Base-by-base conservation (phyloP, 2,113 vertebrate species). In the Phasianus colchicus region DNA sequence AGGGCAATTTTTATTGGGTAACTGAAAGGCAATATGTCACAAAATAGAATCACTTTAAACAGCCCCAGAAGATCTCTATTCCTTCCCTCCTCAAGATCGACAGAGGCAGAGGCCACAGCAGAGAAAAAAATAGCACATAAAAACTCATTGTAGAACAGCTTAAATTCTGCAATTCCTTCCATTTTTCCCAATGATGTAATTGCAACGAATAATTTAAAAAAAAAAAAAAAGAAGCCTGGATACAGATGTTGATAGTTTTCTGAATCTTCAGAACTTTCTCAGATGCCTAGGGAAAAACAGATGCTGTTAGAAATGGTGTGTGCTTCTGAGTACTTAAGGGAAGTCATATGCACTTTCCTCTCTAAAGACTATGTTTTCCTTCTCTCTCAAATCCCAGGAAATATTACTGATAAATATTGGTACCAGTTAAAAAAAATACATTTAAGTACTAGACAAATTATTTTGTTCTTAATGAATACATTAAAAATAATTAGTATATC, bases 201-300 rank as follows among this genome's bases (percentile, higher is more conserved):
- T 79, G 61, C 29, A 63, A 86, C 82, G 73, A 92, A 83, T 13
- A 47, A 43, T 43, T 43, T 3, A 43, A 70, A 69, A 24, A 72
- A 89, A 92, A 72, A 42, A 13, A 70, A 45, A 89, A 87, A 70
- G n/a, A n/a, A 17, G 63, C 54, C 14, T 85, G 32, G 50, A 89
- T 88, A 82, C 75, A 92, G 85, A 95, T 89, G 88, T 74, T 89
- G 69, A 75, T 30, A 64, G 3, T 55, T 75, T 91, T 69, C 75
- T 76, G 21, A 88, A 38, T 66, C 80, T 84, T 94, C 58, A 79
- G 54, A 88, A 91, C 71, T 50, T 83, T 86, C 63, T 61, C 74
- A 47, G 45, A 55, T 17, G 91, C 90, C 90, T 94, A 88, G 88
- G 86, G 86, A 90, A 94, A 96, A 93, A 88, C 88, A 94, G 89